phyloP scores from a whole-genome alignment of 2,113 vertebrate species.

The Merops nubicus region DNA sequence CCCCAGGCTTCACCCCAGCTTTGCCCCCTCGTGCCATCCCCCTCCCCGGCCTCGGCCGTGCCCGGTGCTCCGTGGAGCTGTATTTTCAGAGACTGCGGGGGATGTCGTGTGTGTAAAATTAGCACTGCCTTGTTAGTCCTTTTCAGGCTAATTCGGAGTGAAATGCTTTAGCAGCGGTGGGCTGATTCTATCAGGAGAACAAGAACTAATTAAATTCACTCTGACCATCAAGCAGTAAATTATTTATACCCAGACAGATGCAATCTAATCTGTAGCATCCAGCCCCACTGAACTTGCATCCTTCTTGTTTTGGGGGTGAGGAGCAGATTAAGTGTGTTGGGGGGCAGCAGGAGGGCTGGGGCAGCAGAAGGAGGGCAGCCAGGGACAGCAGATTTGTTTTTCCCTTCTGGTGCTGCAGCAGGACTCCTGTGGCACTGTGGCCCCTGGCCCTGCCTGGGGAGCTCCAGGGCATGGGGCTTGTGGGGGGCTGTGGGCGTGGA shows the following conservation, averaged over 20 bases:
- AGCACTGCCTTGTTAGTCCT: slow-evolving; percentile 79
- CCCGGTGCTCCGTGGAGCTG: neutral
- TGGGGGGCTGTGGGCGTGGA: rapidly evolving
- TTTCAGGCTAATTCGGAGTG: slow-evolving; percentile 83
- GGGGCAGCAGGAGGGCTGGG: neutral
- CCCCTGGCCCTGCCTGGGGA: neutral
- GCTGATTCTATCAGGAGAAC: slow-evolving; percentile 85
- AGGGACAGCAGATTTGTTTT: neutral
- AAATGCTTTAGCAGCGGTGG: slow-evolving; percentile 81
- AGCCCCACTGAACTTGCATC: slow-evolving; percentile 32
- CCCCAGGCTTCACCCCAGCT: neutral
- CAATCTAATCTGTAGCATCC: slow-evolving; percentile 72
- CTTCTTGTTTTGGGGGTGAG: neutral
- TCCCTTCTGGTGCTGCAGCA: neutral
- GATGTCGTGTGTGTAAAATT: slow-evolving; percentile 75
- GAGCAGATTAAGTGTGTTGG: neutral
- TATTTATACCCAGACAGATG: slow-evolving; percentile 83
- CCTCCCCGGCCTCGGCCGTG: neutral
- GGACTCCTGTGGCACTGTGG: rapidly evolving
- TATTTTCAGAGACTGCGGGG: slow-evolving; percentile 70
- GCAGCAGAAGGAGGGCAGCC: neutral
- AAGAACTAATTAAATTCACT: slow-evolving; percentile 81
- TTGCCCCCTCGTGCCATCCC: neutral
- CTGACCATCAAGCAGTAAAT: slow-evolving; percentile 82
- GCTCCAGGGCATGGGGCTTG: rapidly evolving